phyloP scores from a whole-genome alignment of 1,140 invertebrate species.

The Drosophila leontia region DNA sequence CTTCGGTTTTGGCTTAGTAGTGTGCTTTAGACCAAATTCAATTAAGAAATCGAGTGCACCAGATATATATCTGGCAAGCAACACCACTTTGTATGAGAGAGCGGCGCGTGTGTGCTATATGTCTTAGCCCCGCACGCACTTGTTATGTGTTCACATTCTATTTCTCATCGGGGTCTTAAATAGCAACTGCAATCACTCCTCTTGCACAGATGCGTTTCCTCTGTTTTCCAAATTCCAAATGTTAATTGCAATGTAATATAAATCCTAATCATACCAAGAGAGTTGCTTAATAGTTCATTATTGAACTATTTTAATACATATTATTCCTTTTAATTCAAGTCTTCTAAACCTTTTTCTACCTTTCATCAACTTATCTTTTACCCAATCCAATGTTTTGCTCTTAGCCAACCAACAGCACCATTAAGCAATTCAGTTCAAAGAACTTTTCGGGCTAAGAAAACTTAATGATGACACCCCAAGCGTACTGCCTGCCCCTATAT shows the following conservation, averaged over 20 bases:
- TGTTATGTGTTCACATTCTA: slow-evolving; percentile 75
- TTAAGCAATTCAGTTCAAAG: slow-evolving; percentile 54
- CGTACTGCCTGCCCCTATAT: slow-evolving; percentile 53
- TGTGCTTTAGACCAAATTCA: slow-evolving; percentile 66
- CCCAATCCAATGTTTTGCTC: not conserved
- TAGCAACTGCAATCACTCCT: slow-evolving; percentile 13
- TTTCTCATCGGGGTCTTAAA: slow-evolving; percentile 70
- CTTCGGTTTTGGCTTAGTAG: slow-evolving; percentile 31
- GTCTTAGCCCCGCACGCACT: slow-evolving; percentile 50
- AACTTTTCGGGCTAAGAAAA: slow-evolving; percentile 37
- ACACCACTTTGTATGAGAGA: slow-evolving; percentile 5
- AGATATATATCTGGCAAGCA: slow-evolving; percentile 10
- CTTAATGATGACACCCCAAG: slow-evolving; percentile 44
- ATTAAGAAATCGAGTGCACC: slow-evolving; percentile 70
- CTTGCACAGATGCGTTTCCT: slow-evolving; percentile 4
- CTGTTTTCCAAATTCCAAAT: slow-evolving; percentile 27
- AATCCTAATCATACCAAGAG: not conserved
- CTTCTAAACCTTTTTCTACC: no score
- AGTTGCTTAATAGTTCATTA: not conserved
- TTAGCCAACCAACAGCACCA: slow-evolving; percentile 1
- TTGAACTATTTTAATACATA: not conserved
- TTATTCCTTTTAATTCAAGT: not conserved
- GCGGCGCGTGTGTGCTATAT: slow-evolving; percentile 36
- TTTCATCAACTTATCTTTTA: not conserved
- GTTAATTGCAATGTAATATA: slow-evolving; percentile 15